These are phyloP conservation scores for Agrotis segetum DNA, from an alignment of 2,888 invertebrate species.

Conservation along the genomic window DNA sequence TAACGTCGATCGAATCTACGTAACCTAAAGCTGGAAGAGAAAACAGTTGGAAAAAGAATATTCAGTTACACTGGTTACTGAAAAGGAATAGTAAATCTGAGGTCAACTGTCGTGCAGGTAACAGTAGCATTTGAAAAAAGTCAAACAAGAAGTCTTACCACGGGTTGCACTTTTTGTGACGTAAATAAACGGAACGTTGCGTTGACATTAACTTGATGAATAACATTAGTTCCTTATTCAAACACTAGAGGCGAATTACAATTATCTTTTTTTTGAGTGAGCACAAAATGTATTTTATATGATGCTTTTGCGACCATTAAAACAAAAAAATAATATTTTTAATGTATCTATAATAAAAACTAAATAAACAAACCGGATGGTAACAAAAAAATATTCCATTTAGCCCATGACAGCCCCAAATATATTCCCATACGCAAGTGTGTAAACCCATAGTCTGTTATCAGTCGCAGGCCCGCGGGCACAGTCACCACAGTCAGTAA, in stretches of 20 bases:
- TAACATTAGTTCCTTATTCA: too few species aligned
- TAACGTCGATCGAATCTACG: conserved; percentile 27
- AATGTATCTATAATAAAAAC: neutral
- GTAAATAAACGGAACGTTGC: too few species aligned
- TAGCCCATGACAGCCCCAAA: conserved; percentile 16
- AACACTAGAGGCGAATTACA: too few species aligned
- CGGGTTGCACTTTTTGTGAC: too few species aligned
- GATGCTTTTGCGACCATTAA: too few species aligned
- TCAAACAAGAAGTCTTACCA: too few species aligned
- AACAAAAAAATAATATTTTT: too few species aligned
- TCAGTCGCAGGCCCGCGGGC: conserved; percentile 66
- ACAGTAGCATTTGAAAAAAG: neutral
- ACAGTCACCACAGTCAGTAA: conserved; percentile 71
- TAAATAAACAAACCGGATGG: neutral
- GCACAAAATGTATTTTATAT: too few species aligned
- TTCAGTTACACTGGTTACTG: neutral
- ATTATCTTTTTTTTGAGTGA: too few species aligned
- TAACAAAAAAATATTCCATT: conserved; percentile 17
- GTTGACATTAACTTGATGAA: too few species aligned
- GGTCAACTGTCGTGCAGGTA: neutral
- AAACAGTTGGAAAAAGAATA: neutral
- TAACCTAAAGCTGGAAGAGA: conserved; percentile 19
- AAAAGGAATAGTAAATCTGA: neutral
- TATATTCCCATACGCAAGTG: conserved; percentile 31
- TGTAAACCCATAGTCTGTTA: conserved; percentile 65